phyloP scores from a whole-genome alignment of 2,113 vertebrate genomes.

The Thalassarche chlororhynchos region DNA sequence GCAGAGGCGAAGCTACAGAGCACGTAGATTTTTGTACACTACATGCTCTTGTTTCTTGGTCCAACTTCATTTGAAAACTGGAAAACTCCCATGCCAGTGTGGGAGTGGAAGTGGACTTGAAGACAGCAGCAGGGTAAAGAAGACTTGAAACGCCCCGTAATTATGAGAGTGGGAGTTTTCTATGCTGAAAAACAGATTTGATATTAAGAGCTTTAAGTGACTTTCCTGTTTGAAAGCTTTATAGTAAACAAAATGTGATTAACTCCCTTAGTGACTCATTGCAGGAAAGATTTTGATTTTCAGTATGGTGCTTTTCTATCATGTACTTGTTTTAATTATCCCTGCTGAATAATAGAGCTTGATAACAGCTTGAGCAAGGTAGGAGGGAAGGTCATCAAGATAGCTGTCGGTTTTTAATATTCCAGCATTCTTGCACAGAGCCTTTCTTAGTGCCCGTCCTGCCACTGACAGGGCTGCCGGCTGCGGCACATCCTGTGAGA shows the following conservation, averaged over 20 bases:
- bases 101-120: neutral
- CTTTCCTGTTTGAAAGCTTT: conserved; percentile 1
- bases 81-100: neutral
- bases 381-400: conserved; percentile 60
- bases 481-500: conserved; percentile 37
- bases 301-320: neutral
- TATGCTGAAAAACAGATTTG: neutral
- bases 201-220: neutral
- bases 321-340: neutral
- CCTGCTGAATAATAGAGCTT: neutral
- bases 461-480: neutral
- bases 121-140: neutral
- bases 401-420: conserved; percentile 18
- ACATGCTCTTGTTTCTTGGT: neutral
- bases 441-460: neutral
- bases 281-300: neutral
- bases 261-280: neutral
- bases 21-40: rapidly evolving
- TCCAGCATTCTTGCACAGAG: neutral
- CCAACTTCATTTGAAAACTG: neutral
- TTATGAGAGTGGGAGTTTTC: neutral
- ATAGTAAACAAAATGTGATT: conserved; percentile 45
- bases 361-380: neutral
- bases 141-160: neutral
- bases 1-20: neutral